A percentile compares a stretch with the other conserved stretches of the same genome.
phyloP scores from a whole-genome alignment of 2,797 vertebrate species.

The Oceanodroma leucorhoa region DNA sequence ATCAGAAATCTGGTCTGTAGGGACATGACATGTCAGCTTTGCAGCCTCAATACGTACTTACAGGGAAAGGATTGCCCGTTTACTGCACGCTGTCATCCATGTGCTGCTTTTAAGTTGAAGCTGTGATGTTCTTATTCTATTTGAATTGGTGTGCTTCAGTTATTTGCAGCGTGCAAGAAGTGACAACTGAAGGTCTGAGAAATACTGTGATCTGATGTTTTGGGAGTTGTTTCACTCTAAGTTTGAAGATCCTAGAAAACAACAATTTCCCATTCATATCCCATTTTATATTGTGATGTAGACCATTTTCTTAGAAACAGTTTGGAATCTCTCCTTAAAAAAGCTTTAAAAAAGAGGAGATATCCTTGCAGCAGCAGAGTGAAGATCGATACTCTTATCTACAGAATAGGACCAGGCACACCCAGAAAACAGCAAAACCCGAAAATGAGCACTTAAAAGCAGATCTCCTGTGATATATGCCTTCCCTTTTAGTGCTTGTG shows the following conservation, averaged over 20 bases:
- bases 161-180: background rate
- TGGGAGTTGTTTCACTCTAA: background rate
- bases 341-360: background rate
- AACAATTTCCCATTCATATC: background rate
- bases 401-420: background rate
- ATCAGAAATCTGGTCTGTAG: background rate
- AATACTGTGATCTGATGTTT: background rate
- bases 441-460: background rate
- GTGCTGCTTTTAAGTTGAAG: background rate
- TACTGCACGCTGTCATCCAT: background rate
- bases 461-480: conserved; percentile 55
- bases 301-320: background rate
- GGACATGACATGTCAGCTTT: background rate
- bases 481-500: background rate
- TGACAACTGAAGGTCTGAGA: background rate
- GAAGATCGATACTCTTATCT: background rate
- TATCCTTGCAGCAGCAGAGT: background rate
- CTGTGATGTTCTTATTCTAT: background rate
- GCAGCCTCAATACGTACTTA: background rate
- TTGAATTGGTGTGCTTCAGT: background rate
- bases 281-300: background rate
- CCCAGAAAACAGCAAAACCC: background rate
- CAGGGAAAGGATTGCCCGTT: background rate
- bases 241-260: background rate
- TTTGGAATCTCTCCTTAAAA: background rate